Conservation (phyloP, 2,888 invertebrate genomes). For the Habroteleia sp. region DNA sequence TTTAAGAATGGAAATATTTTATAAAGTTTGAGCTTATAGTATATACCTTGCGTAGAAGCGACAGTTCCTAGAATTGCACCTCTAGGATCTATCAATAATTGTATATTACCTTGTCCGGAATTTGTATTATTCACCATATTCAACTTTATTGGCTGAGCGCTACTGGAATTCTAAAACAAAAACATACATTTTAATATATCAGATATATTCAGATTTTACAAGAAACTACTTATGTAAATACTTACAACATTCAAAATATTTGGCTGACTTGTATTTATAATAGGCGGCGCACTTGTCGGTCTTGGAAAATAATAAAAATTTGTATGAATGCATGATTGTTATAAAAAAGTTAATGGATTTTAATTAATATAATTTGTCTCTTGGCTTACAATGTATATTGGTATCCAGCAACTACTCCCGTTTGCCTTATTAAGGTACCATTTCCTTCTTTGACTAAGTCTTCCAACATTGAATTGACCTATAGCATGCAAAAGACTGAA, state of each 20-base stretch:
- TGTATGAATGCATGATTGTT: no score
- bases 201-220: no score
- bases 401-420: conserved; percentile 75
- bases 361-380: no score
- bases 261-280: conserved; percentile 67
- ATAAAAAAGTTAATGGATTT: no score
- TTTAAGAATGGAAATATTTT: not conserved
- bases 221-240: conserved; percentile 23
- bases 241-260: conserved; percentile 73
- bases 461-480: conserved; percentile 76
- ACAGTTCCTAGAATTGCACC: conserved; percentile 81
- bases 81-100: conserved; percentile 83
- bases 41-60: conserved; percentile 70
- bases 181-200: conserved; percentile 4
- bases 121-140: conserved; percentile 76
- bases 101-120: conserved; percentile 77
- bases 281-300: conserved; percentile 66
- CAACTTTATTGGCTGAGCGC: conserved; percentile 74
- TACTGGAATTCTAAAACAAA: conserved; percentile 70
- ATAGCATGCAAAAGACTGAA: no score
- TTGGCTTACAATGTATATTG: conserved; percentile 78
- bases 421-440: conserved; percentile 75
- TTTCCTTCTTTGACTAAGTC: conserved; percentile 76
- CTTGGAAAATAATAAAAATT: conserved; percentile 38
- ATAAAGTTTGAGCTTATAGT: conserved; percentile 6